phyloP scores from a whole-genome alignment of 2,888 invertebrate genomes.

The Anthophora plumipes region DNA sequence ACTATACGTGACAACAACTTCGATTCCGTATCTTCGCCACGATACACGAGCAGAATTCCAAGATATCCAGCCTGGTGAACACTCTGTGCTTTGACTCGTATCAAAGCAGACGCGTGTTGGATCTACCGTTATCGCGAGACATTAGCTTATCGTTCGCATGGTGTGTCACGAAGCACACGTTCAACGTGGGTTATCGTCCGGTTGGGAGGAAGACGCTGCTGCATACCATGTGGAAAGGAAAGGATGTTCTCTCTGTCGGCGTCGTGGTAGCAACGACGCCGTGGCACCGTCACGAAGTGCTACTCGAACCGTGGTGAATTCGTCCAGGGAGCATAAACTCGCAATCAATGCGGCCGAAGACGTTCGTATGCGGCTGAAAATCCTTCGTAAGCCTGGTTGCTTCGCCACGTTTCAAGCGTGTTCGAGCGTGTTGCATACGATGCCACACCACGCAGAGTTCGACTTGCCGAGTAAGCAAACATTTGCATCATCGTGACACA shows the following conservation, averaged over 20 bases:
- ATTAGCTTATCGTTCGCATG: slow-evolving; percentile 10
- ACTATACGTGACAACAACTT: not conserved
- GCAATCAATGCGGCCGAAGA: slow-evolving; percentile 53
- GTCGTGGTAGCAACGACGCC: slow-evolving; percentile 19
- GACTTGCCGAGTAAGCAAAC: slow-evolving; percentile 76
- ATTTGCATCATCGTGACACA: slow-evolving; percentile 75
- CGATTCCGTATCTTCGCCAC: not conserved
- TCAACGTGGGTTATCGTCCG: slow-evolving; percentile 9
- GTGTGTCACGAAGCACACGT: not conserved
- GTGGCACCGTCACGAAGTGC: slow-evolving; percentile 20
- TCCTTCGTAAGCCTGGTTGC: slow-evolving; percentile 3
- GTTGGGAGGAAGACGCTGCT: not conserved
- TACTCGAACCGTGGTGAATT: slow-evolving; percentile 38
- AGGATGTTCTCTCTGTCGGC: not conserved
- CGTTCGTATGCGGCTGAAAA: slow-evolving; percentile 29
- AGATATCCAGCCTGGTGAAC: not conserved
- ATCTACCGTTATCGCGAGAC: not conserved
- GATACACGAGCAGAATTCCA: not conserved
- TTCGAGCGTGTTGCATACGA: slow-evolving; percentile 15
- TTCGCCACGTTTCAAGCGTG: not conserved
- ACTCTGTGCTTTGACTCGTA: too few species aligned
- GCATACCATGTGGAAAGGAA: not conserved
- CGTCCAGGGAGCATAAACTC: slow-evolving; percentile 52
- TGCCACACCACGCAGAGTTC: slow-evolving; percentile 48
- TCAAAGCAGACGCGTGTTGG: not conserved